Conservation (phyloP, 2,797 vertebrate genomes). For the Carcharodon carcharias region DNA sequence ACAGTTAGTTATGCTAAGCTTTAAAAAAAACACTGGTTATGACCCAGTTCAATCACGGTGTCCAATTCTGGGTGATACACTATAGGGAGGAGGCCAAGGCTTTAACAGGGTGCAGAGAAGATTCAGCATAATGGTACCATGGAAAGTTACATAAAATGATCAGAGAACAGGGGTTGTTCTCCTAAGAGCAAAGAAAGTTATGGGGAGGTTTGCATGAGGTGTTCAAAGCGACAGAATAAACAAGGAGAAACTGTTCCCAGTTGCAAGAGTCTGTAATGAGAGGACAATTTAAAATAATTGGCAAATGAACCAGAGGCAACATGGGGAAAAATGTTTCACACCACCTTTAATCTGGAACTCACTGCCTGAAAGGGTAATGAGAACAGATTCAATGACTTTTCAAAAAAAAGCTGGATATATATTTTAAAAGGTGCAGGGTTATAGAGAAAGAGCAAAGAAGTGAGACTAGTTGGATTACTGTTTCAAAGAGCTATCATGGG, state of each 20-base stretch:
- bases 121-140: background rate
- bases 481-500: background rate
- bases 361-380: background rate
- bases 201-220: background rate
- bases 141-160: background rate
- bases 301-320: background rate
- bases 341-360: background rate
- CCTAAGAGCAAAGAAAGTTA: background rate
- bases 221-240: no score
- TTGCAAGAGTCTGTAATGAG: background rate
- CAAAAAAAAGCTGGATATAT: background rate
- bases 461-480: background rate
- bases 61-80: background rate
- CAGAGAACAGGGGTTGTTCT: background rate
- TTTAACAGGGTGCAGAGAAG: background rate
- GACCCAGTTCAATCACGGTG: background rate
- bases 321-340: background rate
- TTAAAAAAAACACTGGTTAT: background rate
- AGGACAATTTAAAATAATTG: background rate
- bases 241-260: background rate
- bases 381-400: background rate
- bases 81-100: background rate
- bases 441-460: background rate
- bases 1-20: background rate
- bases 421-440: background rate